Evolutionary conservation across 1,140 invertebrate genomes (phyloP).

Genomic region (Alviniconcha marisindica): DNA sequence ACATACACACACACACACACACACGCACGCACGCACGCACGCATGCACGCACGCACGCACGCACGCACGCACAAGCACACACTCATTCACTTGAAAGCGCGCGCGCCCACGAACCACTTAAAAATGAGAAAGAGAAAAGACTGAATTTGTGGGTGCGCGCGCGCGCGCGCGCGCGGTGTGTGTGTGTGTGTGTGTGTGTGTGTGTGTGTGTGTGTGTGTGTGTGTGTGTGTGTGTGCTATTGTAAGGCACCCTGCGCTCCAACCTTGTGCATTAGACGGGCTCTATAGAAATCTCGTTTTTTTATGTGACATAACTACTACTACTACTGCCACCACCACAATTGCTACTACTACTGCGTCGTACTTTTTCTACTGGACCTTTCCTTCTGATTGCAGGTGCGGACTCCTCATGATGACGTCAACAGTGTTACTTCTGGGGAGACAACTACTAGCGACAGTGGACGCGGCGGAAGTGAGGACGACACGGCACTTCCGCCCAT

Average conservation of each 20-base stretch:
- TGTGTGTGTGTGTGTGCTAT: too few relatives aligned
- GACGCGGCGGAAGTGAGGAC: slow-evolving; percentile 63
- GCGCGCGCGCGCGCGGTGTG: too few relatives aligned
- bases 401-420: slow-evolving; percentile 53
- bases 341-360: too few relatives aligned
- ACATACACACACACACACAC: not conserved
- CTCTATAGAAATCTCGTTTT: too few relatives aligned
- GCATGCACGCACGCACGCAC: not conserved
- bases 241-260: too few relatives aligned
- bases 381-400: slow-evolving; percentile 31
- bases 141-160: too few relatives aligned
- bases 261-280: too few relatives aligned
- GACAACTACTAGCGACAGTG: slow-evolving; percentile 62
- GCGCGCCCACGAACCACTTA: not conserved
- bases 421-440: slow-evolving; percentile 65
- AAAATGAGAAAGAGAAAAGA: too few relatives aligned
- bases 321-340: too few relatives aligned
- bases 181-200: not conserved
- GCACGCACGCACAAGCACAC: not conserved
- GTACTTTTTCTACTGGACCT: too few relatives aligned
- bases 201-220: slow-evolving; percentile 15
- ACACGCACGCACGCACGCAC: not conserved
- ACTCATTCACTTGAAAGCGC: not conserved
- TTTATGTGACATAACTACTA: too few relatives aligned
- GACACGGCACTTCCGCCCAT: slow-evolving; percentile 53